Conservation (phyloP, 37 sponge, comb jelly and placozoan genomes). For the Theonella swinhoei region DNA sequence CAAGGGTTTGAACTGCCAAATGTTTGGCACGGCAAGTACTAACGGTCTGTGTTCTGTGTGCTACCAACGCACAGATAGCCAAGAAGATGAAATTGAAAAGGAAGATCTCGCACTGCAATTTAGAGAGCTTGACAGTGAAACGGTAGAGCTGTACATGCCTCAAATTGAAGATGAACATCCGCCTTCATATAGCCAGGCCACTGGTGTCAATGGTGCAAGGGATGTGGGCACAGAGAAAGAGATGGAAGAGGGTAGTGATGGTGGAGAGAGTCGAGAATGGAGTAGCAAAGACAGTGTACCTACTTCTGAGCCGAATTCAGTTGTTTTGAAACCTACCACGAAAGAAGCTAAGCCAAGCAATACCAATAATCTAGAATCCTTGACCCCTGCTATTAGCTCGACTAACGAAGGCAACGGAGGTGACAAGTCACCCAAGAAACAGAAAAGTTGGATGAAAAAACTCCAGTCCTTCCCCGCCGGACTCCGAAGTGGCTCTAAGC, state of each 20-base stretch:
- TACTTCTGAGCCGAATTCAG: not conserved
- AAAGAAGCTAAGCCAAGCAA: not conserved
- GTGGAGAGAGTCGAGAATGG: not conserved
- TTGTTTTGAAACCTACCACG: not conserved
- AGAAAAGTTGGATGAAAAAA: not conserved
- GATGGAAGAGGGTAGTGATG: not conserved
- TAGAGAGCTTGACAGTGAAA: not conserved
- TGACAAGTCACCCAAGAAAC: not conserved
- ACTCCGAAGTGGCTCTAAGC: not conserved
- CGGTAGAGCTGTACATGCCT: not conserved
- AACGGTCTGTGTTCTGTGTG: conserved; percentile 70
- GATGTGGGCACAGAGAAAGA: too few relatives aligned
- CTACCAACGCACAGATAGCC: conserved; percentile 18
- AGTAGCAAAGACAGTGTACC: not conserved
- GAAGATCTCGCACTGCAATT: not conserved
- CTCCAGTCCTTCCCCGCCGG: not conserved
- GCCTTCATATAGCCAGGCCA: not conserved
- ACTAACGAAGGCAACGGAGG: not conserved
- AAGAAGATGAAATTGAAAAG: not conserved
- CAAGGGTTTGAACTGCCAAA: conserved; percentile 42
- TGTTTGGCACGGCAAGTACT: conserved; percentile 64
- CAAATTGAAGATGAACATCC: not conserved
- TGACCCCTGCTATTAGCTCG: not conserved
- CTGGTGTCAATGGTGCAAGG: not conserved
- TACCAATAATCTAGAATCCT: not conserved